phyloP scores from a whole-genome alignment of 2,888 invertebrate genomes.

The Brachypterus glaber region DNA sequence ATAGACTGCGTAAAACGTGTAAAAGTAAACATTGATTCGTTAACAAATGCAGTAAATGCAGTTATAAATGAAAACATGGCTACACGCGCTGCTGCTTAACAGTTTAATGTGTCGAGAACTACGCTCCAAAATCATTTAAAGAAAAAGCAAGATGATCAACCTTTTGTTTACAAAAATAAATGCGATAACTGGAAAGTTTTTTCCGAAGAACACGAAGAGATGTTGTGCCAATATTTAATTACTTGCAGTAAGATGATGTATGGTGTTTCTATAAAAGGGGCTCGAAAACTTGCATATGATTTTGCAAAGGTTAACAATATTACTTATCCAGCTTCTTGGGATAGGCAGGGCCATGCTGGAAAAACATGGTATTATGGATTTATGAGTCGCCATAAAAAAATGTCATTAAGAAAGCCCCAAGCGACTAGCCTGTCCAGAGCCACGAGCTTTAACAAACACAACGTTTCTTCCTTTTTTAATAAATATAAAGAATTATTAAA shows the following conservation, averaged over 20 bases:
- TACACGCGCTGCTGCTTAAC: no score
- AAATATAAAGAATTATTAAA: conserved; percentile 7
- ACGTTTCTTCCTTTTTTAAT: conserved; percentile 20
- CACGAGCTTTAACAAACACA: conserved; percentile 25
- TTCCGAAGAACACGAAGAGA: conserved; percentile 1
- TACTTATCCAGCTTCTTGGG: conserved; percentile 20
- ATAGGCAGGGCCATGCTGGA: conserved; percentile 13
- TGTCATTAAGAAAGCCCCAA: conserved; percentile 26
- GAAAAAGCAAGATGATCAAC: no score
- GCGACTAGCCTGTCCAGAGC: conserved; percentile 26
- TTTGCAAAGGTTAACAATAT: conserved; percentile 22
- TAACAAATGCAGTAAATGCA: no score
- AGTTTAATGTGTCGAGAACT: no score
- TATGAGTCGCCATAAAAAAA: conserved; percentile 14
- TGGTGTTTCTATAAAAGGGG: conserved; percentile 14
- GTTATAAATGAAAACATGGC: no score
- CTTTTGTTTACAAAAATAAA: no score
- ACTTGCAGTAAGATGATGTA: conserved; percentile 10
- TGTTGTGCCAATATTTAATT: neutral
- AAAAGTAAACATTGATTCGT: no score
- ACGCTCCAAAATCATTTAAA: no score
- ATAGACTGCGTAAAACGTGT: no score
- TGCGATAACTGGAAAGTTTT: conserved; percentile 3
- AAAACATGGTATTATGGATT: conserved; percentile 18
- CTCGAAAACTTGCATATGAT: conserved; percentile 15